Evolutionary conservation across 2,797 vertebrate species (phyloP), one percentile per base, ranked within the genome.

Genomic region (Sebastes steindachneri): DNA sequence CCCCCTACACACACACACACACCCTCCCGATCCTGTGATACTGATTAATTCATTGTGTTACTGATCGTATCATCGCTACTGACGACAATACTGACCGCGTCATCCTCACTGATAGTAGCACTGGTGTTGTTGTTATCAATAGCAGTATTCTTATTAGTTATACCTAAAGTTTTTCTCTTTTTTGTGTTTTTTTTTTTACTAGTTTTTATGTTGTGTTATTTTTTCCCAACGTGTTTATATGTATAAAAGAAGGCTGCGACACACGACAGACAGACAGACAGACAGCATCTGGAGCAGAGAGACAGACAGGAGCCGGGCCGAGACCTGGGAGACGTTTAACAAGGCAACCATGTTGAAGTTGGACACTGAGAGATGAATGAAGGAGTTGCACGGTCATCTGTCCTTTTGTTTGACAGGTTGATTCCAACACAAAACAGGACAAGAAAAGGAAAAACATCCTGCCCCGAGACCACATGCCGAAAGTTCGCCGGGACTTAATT

Each of bases 161-260:
- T 80, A 80, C 9, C 60, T 76, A 51, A 57, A 26, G 75, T 74
- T 82, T 81, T 77, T 41, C n/a, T 71, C n/a, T 73, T 55, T 66
- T 63, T 29, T 41, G 59, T 35, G 2, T 33, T 45, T 23, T 59
- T 60, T 35, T 57, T 79, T 77, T 57, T 25, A 45, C 2, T 75
- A 2, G 31, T 85, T 86, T 90, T 88, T 79, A 66, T 80, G n/a
- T 62, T 63, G 28, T 64, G 9, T 76, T 64, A 73, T 77, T 65
- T 81, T 62, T 64, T 4, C 57, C 57, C 48, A 63, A 65, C 12
- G 7, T 82, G 75, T 87, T 89, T 80, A 78, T 93, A 90, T 77
- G 68, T 89, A 89, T 82, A 93, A 93, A 94, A 92, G 74, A 89
- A 92, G 87, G 89, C 88, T 87, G 90, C 65, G 35, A 87, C 83